phyloP scores from a whole-genome alignment of 1,140 invertebrate species.

The Trachymyrmex septentrionalis region DNA sequence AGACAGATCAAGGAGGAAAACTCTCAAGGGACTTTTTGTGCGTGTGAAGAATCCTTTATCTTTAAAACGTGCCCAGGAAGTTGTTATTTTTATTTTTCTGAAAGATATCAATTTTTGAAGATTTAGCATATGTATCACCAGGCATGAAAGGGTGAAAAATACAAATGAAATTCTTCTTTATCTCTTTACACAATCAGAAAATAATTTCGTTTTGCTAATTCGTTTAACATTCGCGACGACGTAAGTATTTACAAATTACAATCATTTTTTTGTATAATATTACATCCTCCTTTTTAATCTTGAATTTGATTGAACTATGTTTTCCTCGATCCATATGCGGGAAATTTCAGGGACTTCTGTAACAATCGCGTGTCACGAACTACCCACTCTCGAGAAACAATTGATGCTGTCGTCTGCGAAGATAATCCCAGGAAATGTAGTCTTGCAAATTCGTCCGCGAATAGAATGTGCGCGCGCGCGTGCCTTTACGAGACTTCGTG shows the following conservation, averaged over 20 bases:
- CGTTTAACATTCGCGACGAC: not conserved
- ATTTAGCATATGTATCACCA: too few relatives aligned
- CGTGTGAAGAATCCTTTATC: too few relatives aligned
- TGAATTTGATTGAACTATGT: not conserved
- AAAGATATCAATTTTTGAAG: too few relatives aligned
- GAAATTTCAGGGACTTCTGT: conserved; percentile 47
- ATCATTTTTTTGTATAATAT: not conserved
- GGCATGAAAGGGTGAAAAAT: too few relatives aligned
- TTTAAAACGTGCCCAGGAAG: too few relatives aligned
- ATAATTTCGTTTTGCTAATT: not conserved
- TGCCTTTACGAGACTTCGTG: not conserved
- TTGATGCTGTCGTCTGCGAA: conserved; percentile 57
- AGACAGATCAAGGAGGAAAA: too few relatives aligned
- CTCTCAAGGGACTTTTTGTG: too few relatives aligned
- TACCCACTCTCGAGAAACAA: conserved; percentile 68
- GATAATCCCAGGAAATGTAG: conserved; percentile 70
- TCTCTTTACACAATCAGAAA: not conserved
- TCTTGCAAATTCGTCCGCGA: conserved; percentile 50
- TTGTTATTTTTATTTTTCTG: too few relatives aligned
- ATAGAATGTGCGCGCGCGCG: conserved; percentile 11
- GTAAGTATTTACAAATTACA: not conserved
- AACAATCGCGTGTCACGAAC: conserved; percentile 60
- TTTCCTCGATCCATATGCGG: not conserved
- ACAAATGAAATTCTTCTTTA: not conserved
- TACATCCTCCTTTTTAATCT: not conserved